Percentiles rank a stretch among this genome's conserved stretches.
Evolutionary conservation across 1,140 invertebrate genomes (phyloP).

Genomic region (Caenorhabditis remanei): DNA sequence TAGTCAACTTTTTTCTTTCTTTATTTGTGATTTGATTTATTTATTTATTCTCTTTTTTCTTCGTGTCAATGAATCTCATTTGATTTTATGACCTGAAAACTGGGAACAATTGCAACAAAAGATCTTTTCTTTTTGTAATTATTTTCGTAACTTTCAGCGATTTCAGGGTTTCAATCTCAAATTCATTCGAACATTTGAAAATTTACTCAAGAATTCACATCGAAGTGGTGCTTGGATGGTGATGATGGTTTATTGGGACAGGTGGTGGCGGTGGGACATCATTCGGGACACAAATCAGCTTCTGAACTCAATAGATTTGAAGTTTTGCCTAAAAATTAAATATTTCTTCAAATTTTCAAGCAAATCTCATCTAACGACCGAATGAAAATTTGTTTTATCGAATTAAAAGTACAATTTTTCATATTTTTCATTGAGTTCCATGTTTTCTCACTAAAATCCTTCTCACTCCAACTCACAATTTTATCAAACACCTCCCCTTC

Average conservation of each 20-base stretch:
- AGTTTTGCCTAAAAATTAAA: too few relatives aligned
- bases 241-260: neutral
- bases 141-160: neutral
- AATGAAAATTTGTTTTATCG: too few relatives aligned
- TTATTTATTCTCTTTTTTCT: neutral
- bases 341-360: neutral
- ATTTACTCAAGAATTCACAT: neutral
- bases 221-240: neutral
- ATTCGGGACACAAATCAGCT: neutral
- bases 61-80: conserved; percentile 13
- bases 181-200: neutral
- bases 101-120: neutral
- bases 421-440: neutral
- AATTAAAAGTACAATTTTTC: too few relatives aligned
- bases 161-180: neutral
- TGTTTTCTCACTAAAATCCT: too few relatives aligned
- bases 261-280: neutral
- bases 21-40: neutral
- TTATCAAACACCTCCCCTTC: conserved; percentile 25
- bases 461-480: neutral
- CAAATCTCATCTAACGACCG: too few relatives aligned
- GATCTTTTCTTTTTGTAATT: too few relatives aligned
- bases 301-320: neutral
- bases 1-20: neutral
- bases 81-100: neutral